Conservation (phyloP, 2,888 invertebrate genomes). For the Nasonovia ribisnigri region DNA sequence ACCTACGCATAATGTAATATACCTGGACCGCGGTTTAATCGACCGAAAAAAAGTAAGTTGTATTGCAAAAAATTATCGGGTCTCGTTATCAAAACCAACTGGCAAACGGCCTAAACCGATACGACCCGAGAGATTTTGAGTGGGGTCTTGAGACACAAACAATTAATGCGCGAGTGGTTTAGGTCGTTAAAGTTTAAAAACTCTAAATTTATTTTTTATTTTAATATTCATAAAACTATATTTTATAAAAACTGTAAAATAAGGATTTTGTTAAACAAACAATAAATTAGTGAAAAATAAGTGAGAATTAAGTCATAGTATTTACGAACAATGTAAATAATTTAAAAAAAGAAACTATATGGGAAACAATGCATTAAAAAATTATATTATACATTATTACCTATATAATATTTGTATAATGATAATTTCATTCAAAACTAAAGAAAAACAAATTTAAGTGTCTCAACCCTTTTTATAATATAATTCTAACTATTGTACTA, state of each 20-base stretch:
- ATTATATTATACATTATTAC: background rate
- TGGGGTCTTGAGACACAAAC: conserved; percentile 24
- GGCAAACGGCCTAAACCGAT: conserved; percentile 66
- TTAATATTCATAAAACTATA: conserved; percentile 22
- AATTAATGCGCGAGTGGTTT: conserved; percentile 35
- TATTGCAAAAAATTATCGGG: conserved; percentile 62
- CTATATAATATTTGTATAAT: background rate
- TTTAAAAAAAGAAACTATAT: too few species aligned
- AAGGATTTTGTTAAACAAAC: background rate
- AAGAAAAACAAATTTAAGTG: background rate
- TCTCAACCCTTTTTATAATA: background rate
- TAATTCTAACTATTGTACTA: background rate
- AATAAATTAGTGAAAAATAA: conserved; percentile 11
- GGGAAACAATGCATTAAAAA: too few species aligned
- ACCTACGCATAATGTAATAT: background rate
- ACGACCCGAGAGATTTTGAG: conserved; percentile 45
- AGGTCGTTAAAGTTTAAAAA: conserved; percentile 23
- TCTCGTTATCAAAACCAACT: conserved; percentile 59
- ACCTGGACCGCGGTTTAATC: conserved; percentile 36
- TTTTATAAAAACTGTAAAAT: conserved; percentile 1
- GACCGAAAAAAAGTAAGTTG: conserved; percentile 22
- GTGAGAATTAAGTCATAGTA: background rate
- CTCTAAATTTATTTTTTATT: background rate
- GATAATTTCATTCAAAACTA: background rate
- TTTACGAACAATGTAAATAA: background rate